A percentile compares a stretch with the other conserved stretches of the same genome.
These are phyloP conservation scores for Leptinotarsa defecta DNA, from an alignment of 1,140 invertebrate genomes.

Conservation along the genomic window DNA sequence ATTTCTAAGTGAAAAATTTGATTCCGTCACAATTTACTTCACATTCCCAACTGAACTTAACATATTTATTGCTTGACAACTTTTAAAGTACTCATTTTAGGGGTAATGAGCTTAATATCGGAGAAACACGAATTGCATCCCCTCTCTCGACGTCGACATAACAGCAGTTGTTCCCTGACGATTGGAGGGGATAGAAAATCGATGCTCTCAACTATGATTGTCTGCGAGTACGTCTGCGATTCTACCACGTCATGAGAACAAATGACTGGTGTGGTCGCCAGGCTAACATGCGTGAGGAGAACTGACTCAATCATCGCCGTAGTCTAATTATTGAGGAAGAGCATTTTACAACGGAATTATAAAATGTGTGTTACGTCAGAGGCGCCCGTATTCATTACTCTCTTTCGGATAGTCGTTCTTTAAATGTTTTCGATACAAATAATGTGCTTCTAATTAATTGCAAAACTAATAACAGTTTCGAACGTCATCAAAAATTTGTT, in stretches of 20 bases:
- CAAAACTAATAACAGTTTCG: not conserved
- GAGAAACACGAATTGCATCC: conserved; percentile 29
- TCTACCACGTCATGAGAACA: conserved; percentile 45
- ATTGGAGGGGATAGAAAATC: conserved; percentile 56
- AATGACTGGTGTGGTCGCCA: conserved; percentile 31
- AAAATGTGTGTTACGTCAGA: conserved; percentile 39
- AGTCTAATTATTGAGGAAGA: conserved; percentile 45
- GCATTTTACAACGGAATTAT: conserved; percentile 34
- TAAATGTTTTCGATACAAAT: not conserved
- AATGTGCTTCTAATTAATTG: not conserved
- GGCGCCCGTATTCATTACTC: conserved; percentile 15
- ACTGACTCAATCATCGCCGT: conserved; percentile 40
- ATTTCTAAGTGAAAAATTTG: too few species aligned
- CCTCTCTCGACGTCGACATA: conserved; percentile 3
- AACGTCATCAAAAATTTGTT: not conserved
- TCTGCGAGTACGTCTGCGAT: conserved; percentile 52
- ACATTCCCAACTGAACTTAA: too few species aligned
- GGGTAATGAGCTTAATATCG: not conserved
- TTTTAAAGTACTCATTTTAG: too few species aligned
- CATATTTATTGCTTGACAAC: too few species aligned
- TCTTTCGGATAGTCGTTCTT: not conserved
- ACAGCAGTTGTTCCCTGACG: not conserved
- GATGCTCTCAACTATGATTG: conserved; percentile 50
- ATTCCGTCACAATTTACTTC: too few species aligned
- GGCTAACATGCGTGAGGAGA: conserved; percentile 31